Conservation (phyloP, 2,113 vertebrate species). For the Chamaea fasciata region DNA sequence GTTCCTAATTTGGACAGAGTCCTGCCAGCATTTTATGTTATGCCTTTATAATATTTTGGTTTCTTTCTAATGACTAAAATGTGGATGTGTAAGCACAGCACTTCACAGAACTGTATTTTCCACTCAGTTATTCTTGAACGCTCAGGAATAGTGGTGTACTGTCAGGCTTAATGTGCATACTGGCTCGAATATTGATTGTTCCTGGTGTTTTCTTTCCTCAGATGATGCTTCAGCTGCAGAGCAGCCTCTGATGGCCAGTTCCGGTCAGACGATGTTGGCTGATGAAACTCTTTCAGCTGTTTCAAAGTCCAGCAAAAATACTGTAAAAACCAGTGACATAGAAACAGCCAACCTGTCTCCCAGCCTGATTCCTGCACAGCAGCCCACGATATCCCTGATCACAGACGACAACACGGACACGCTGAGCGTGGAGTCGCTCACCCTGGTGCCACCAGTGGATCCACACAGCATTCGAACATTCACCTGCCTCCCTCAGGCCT, state of each 20-base stretch:
- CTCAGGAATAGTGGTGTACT: neutral
- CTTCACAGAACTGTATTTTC: neutral
- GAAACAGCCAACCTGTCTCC: conserved; percentile 80
- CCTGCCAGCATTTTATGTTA: neutral
- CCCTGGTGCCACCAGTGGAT: conserved; percentile 86
- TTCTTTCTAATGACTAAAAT: neutral
- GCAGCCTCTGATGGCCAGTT: conserved; percentile 66
- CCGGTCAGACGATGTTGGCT: conserved; percentile 38
- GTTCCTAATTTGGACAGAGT: neutral
- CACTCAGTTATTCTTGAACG: neutral
- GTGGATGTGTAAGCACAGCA: neutral
- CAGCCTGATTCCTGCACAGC: conserved; percentile 90
- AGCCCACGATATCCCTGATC: conserved; percentile 93
- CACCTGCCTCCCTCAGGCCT: conserved; percentile 15
- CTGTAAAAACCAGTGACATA: conserved; percentile 20
- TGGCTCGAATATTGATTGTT: neutral
- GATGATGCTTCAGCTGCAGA: conserved; percentile 77
- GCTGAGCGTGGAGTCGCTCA: conserved; percentile 89
- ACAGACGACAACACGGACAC: conserved; percentile 78
- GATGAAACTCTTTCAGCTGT: conserved; percentile 27
- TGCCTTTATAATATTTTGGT: neutral
- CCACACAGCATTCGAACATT: conserved; percentile 78
- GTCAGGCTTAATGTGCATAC: neutral
- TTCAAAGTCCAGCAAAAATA: conserved; percentile 55
- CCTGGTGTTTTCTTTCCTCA: conserved; percentile 50